Evolutionary conservation across 2,888 invertebrate species (phyloP).

Genomic region (Toxonevra muliebris): DNA sequence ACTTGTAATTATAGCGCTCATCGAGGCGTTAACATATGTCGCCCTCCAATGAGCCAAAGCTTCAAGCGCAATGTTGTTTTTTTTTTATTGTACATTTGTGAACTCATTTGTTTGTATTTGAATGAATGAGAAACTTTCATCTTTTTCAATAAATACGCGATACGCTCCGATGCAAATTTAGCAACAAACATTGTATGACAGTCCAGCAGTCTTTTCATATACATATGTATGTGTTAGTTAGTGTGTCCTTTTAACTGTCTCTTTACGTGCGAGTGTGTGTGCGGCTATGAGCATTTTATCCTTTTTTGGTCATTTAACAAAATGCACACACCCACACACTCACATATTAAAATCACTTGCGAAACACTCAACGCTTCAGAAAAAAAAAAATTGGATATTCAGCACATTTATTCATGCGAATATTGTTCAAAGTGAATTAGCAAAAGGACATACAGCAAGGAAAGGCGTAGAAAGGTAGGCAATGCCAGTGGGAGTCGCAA

Average conservation of each 20-base stretch:
- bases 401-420: slow-evolving; percentile 56
- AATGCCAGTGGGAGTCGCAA: too few relatives aligned
- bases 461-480: slow-evolving; percentile 21
- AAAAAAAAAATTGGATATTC: slow-evolving; percentile 29
- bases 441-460: slow-evolving; percentile 19
- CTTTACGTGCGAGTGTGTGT: not conserved
- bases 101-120: not conserved
- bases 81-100: not conserved
- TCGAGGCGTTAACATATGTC: slow-evolving; percentile 54
- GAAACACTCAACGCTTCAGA: slow-evolving; percentile 29
- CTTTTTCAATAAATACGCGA: slow-evolving; percentile 34
- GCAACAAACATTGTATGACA: too few relatives aligned
- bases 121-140: not conserved
- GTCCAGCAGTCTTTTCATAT: slow-evolving; percentile 13
- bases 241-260: slow-evolving; percentile 2
- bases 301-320: slow-evolving; percentile 50
- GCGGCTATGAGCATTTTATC: slow-evolving; percentile 17
- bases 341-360: slow-evolving; percentile 17
- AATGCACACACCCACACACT: not conserved
- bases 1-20: slow-evolving; percentile 53
- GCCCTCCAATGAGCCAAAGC: slow-evolving; percentile 27
- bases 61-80: slow-evolving; percentile 5
- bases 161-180: slow-evolving; percentile 9
- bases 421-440: slow-evolving; percentile 55
- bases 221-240: slow-evolving; percentile 11